phyloP scores from a whole-genome alignment of 2,113 vertebrate genomes.

The Cyprinodon tularosa region DNA sequence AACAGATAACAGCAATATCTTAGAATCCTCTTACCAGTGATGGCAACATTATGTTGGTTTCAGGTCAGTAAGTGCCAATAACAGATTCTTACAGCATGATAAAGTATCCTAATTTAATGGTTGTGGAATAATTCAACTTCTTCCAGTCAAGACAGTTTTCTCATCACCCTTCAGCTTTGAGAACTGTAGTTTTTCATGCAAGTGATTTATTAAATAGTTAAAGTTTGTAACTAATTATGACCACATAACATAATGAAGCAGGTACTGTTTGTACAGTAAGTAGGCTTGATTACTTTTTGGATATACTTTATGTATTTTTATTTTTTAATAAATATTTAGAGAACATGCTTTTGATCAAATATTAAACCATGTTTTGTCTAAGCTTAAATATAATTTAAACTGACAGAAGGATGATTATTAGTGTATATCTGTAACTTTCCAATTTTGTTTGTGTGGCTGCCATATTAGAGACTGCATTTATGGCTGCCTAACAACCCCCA shows the following conservation, averaged over 20 bases:
- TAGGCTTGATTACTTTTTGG: neutral
- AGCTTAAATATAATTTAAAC: neutral
- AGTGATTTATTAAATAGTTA: neutral
- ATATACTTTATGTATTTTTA: neutral
- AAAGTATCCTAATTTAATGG: too few species aligned
- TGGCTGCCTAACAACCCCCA: neutral
- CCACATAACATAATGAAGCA: neutral
- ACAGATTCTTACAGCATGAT: too few species aligned
- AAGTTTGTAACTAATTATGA: neutral
- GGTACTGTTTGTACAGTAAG: neutral
- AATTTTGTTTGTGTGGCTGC: too few species aligned
- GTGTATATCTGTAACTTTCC: neutral
- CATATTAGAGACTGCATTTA: neutral
- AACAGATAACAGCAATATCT: neutral
- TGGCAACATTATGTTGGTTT: too few species aligned
- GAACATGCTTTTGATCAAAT: neutral
- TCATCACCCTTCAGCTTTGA: too few species aligned
- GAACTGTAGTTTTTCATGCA: neutral
- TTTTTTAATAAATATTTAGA: neutral
- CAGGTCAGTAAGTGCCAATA: too few species aligned
- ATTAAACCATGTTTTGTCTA: neutral
- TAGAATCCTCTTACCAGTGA: too few species aligned
- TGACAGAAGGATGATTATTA: neutral
- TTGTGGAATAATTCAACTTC: too few species aligned
- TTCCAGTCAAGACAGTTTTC: too few species aligned